These are phyloP conservation scores for Rhingia campestris DNA, from an alignment of 2,888 invertebrate genomes.

Conservation along the genomic window DNA sequence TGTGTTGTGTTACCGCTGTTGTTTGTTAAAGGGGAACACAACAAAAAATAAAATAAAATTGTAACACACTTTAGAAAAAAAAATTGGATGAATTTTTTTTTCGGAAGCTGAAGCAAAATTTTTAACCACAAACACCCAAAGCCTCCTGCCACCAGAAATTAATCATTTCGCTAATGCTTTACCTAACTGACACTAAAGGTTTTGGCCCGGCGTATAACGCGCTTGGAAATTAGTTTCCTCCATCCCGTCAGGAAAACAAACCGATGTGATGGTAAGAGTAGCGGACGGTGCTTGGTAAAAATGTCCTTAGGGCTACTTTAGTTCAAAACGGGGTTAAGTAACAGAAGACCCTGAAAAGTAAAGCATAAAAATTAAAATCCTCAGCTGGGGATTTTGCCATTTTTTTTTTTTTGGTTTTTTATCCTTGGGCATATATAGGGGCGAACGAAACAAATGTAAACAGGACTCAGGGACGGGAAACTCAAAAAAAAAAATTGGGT, in stretches of 20 bases:
- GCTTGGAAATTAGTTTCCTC: constrained; percentile 60
- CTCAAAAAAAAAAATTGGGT: constrained; percentile 46
- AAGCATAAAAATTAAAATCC: constrained; percentile 27
- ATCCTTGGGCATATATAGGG: not conserved
- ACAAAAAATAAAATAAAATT: constrained; percentile 39
- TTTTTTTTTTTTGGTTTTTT: constrained; percentile 22
- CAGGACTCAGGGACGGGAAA: constrained; percentile 32
- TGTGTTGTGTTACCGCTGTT: constrained; percentile 62
- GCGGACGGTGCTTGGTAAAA: constrained; percentile 31
- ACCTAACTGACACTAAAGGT: constrained; percentile 73
- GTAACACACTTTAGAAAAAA: constrained; percentile 40
- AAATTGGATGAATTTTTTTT: constrained; percentile 1
- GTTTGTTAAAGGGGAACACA: constrained; percentile 59
- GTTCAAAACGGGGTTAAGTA: constrained; percentile 67
- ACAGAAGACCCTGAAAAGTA: constrained; percentile 48
- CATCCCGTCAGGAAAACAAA: constrained; percentile 20
- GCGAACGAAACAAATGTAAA: constrained; percentile 54
- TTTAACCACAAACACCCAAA: constrained; percentile 26
- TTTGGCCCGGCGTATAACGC: constrained; percentile 52
- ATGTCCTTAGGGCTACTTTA: constrained; percentile 66
- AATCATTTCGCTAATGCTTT: constrained; percentile 73
- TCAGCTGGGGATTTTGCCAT: not conserved
- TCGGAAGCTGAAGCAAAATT: not conserved
- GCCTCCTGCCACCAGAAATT: constrained; percentile 45
- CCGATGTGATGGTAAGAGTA: not conserved